These are phyloP conservation scores for Poicephalus gulielmi DNA, from an alignment of 2,113 vertebrate genomes.

Conservation along the genomic window DNA sequence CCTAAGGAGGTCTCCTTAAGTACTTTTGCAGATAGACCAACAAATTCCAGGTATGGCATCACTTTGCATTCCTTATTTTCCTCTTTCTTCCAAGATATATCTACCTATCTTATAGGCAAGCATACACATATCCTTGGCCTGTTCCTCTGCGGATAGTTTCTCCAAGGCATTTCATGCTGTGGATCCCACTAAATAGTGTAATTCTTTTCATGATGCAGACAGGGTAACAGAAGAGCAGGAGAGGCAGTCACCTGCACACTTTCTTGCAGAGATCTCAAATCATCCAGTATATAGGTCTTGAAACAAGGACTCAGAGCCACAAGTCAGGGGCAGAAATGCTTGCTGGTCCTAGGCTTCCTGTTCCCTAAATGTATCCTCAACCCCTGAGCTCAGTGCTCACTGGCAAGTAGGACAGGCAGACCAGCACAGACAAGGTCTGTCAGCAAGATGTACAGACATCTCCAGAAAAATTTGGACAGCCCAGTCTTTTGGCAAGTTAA, in stretches of 20 bases:
- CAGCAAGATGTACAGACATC: neutral
- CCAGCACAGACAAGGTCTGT: neutral
- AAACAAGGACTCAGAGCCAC: neutral
- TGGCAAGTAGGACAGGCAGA: neutral
- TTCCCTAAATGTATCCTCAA: neutral
- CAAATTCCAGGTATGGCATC: slow-evolving; percentile 34
- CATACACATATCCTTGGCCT: neutral
- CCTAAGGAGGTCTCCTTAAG: slow-evolving; percentile 39
- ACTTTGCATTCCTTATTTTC: neutral
- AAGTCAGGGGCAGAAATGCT: neutral
- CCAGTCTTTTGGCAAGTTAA: neutral
- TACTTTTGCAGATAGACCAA: slow-evolving; percentile 33
- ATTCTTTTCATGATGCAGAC: neutral
- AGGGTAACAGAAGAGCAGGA: neutral
- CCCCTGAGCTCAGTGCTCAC: neutral
- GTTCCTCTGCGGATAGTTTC: neutral
- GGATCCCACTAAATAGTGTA: neutral
- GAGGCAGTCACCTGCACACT: neutral
- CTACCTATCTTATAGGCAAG: neutral
- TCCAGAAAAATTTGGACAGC: neutral
- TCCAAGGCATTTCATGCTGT: neutral
- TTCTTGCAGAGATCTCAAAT: neutral
- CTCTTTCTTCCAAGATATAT: neutral
- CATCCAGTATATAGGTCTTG: neutral
- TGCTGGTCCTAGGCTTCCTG: neutral